Conservation (phyloP, 2,797 vertebrate genomes). For the Podargus strigoides region DNA sequence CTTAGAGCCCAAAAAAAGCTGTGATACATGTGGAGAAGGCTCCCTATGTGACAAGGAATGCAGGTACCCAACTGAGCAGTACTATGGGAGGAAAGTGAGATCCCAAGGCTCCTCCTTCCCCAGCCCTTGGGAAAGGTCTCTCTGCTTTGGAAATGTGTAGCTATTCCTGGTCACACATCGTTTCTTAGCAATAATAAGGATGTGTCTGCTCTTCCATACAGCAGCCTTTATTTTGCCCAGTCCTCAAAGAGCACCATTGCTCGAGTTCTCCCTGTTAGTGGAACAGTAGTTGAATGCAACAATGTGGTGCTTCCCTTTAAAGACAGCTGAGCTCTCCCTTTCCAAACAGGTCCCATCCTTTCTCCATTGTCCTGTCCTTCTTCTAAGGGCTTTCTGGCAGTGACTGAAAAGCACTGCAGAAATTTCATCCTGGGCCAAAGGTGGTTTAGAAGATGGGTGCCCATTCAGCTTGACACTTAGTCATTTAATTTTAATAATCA, state of each 20-base stretch:
- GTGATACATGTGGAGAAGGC: neutral
- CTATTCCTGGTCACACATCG: neutral
- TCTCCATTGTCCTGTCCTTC: neutral
- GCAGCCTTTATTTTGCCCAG: neutral
- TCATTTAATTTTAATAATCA: neutral
- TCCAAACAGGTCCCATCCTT: neutral
- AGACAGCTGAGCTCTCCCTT: neutral
- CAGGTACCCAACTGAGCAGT: rapidly evolving
- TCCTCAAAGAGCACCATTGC: neutral
- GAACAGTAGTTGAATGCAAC: neutral
- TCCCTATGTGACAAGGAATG: neutral
- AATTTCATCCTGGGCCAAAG: neutral
- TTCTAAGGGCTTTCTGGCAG: neutral
- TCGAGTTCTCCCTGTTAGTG: neutral
- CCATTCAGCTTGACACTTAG: neutral
- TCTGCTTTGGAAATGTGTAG: rapidly evolving
- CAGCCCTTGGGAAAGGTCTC: neutral
- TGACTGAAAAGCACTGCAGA: neutral
- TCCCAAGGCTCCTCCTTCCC: neutral
- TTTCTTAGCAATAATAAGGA: neutral
- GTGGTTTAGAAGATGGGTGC: neutral
- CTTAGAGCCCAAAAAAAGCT: neutral
- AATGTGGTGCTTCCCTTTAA: neutral
- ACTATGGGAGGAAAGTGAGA: neutral
- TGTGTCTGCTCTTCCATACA: neutral